phyloP scores from a whole-genome alignment of 2,888 invertebrate species.

The Cryptocheilus praepositus region DNA sequence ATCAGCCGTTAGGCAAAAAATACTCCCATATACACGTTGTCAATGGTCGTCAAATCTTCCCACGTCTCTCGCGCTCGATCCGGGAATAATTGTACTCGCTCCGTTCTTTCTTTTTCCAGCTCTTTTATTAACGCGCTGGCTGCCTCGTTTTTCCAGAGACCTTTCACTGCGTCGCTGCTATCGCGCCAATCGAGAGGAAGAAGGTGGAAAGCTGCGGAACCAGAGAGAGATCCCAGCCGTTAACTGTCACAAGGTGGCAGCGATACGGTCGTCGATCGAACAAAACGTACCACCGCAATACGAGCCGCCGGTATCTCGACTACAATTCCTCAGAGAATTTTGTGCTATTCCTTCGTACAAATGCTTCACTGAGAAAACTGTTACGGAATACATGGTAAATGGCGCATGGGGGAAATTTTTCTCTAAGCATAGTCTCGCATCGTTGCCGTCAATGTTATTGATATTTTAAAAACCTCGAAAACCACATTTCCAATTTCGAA shows the following conservation, averaged over 20 bases:
- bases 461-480: too few relatives aligned
- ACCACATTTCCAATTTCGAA: too few relatives aligned
- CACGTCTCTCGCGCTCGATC: constrained; percentile 3
- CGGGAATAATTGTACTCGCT: neutral
- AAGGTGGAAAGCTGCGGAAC: constrained; percentile 14
- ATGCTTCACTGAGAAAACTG: neutral
- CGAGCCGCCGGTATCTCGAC: too few relatives aligned
- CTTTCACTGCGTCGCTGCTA: constrained; percentile 5
- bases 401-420: neutral
- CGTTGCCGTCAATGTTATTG: neutral
- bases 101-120: constrained; percentile 11
- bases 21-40: neutral
- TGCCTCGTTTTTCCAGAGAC: neutral
- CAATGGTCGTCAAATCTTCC: constrained; percentile 9
- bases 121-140: constrained; percentile 1
- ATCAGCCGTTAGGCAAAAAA: neutral
- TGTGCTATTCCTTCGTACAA: neutral
- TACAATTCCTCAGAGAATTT: neutral
- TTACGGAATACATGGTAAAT: neutral
- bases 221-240: neutral
- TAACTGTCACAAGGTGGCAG: too few relatives aligned
- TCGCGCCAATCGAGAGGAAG: constrained; percentile 7
- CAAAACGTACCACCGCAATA: too few relatives aligned
- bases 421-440: neutral
- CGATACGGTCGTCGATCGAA: too few relatives aligned